Evolutionary conservation across 2,888 invertebrate genomes (phyloP), one percentile per base, ranked within the genome.

Genomic region (Chrysomela aeneicollis): DNA sequence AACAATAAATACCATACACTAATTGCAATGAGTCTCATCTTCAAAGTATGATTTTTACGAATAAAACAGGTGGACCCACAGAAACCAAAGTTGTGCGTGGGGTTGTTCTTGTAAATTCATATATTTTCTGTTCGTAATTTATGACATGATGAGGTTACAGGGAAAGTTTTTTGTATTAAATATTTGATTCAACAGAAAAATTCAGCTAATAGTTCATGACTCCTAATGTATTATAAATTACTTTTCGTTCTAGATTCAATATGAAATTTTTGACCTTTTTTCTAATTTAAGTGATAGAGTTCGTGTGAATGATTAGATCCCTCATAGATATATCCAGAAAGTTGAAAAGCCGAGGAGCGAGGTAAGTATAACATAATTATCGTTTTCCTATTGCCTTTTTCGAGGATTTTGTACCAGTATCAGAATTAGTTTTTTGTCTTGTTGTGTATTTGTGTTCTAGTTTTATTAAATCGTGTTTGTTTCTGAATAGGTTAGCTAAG

Each of bases 161-260:
- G n/a, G n/a, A n/a, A n/a, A n/a, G n/a, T n/a, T n/a, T n/a, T n/a
- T n/a, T n/a, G n/a, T n/a, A n/a, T n/a, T 22, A 76, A 76, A 47
- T 68, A 74, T 52, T 60, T 60, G n/a, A 76, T 79, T 46, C 22
- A 59, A 9, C 63, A 77, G 42, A 67, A 70, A 26, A 26, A 6
- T 35, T 35, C 35, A 35, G 9, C 9, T 10, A 35, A 35, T 6
- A 6, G 35, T 35, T 35, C 10, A 6, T 35, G 8, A 35, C 10
- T 35, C 35, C 2, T 35, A 35, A 47, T 47, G n/a, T 18, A 47
- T 19, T 15, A 15, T 47, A 15, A 47, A 47, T 47, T 47, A 47
- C 47, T 17, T 47, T 47, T 17, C 47, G 2, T 5, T 47, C 47
- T 19, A 17, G 9, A 35, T 35, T 35, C 10, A 35, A 35, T 35